Evolutionary conservation across 2,113 vertebrate species (phyloP), one percentile per base, ranked within the genome.

Genomic region (Sitta europaea): DNA sequence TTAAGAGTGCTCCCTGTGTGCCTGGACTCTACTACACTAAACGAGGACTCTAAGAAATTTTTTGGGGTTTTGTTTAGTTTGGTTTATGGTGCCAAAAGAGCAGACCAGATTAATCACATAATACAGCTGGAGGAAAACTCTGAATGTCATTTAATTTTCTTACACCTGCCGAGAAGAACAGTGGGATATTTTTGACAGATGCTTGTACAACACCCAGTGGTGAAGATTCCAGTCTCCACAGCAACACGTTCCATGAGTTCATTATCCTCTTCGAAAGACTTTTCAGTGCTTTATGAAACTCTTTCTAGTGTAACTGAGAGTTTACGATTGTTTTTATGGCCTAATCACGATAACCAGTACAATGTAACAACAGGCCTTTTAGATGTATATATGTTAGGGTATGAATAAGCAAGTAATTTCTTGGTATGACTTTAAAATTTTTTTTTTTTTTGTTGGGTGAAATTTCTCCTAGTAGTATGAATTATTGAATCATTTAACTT

Each of bases 121-220:
- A 29, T 68, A 40, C 11, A 75, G 12, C 23, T 57, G 54, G 45
- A 73, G 18, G 9, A 90, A 87, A 95, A 65, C 8, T 40, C 20
- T 33, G 17, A 38, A 75, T 43, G 12, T 28, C 0, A 43, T 75
- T 92, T 75, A 75, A 79, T 88, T 57, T 45, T 92, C 21, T 76
- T 75, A 45, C 4, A 88, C 10, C 17, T 68, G 51, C 38, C 79
- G 86, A 48, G 91, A 84, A 58, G 42, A 75, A n/a, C 27, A 47
- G 21, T 3, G 3, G 57, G 45, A n/a, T 92, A 27, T 35, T 77
- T 51, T 70, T 94, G 36, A 73, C 29, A 61, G 62, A 54, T 58
- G 5, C 29, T 45, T 73, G 24, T 73, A 57, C 33, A 66, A 53
- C 0, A 1, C 2, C 8, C 2, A 2, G 16, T 80, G 27, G 42